Evolutionary conservation across 2,113 vertebrate genomes (phyloP), one percentile per base, ranked within the genome.

Genomic region (Ibidorhyncha struthersii): DNA sequence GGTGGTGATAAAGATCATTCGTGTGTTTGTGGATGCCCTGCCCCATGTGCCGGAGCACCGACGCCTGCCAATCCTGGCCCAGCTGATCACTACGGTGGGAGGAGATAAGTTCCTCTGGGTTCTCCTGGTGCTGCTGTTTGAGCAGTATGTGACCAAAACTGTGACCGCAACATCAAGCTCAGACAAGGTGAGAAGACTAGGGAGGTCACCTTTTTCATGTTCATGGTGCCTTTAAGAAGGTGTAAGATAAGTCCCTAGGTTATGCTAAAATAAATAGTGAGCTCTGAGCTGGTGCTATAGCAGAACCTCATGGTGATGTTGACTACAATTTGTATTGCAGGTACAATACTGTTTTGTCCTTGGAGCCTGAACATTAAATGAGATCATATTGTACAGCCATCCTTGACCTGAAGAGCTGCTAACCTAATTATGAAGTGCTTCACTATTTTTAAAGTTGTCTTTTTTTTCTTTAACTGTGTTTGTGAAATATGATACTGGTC

Each of bases 1-100:
- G 5, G 98, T 99, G 71, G 99, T 99, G 84, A 97, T 98, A 2
- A 98, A 96, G 65, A 98, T 99, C 76, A 66, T 99, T 4, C 98
- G 98, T 10, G 99, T 99, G 58, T 99, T 99, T 34, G 98, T 98
- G 50, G 99, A 99, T 25, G 99, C 99, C 1, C 97, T 99, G 82
- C 99, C 99, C 8, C 99, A 99, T 0, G 99, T 99, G 7, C 99
- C 99, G 0, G 99, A 99, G 77, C 99, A 99, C 97, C 98, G 99
- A 1, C 99, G 99, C 34, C 97, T 99, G 77, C 99, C 99, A 0
- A 94, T 99, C 94, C 98, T 99, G 12, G 77, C 93, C 6, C 99
- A 99, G 96, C 98, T 99, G 38, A 86, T 99, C 17, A 89, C 89
- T 20, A 99, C 99, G 0, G 97, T 99, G 12, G 99, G 99, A 12